Evolutionary conservation across 1,140 invertebrate genomes (phyloP).

Genomic region (Bombus difficillimus): DNA sequence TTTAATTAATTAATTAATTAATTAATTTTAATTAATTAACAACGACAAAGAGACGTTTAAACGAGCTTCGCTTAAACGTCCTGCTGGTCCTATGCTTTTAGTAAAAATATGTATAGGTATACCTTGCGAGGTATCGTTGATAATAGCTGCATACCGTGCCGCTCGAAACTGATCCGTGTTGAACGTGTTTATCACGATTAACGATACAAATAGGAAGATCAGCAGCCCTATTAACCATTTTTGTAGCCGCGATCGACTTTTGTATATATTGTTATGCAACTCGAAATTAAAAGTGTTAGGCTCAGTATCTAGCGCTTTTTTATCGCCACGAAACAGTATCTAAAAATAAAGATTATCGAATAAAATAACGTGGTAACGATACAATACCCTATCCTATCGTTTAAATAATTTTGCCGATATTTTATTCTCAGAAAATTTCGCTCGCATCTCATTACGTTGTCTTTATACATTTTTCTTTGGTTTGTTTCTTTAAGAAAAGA

Average conservation of each 20-base stretch:
- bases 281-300: conserved; percentile 11
- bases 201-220: conserved; percentile 70
- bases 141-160: conserved; percentile 56
- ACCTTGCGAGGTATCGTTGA: conserved; percentile 65
- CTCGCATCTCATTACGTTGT: too few species aligned
- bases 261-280: conserved; percentile 48
- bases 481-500: too few species aligned
- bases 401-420: not conserved
- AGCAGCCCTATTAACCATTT: conserved; percentile 75
- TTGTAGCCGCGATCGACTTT: conserved; percentile 62
- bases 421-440: too few species aligned
- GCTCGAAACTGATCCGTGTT: conserved; percentile 73
- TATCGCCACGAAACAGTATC: conserved; percentile 59
- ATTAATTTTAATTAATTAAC: too few species aligned
- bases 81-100: too few species aligned
- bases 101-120: conserved; percentile 15
- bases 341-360: conserved; percentile 3
- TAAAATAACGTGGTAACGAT: too few species aligned
- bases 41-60: too few species aligned
- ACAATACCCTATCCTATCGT: too few species aligned
- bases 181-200: conserved; percentile 77
- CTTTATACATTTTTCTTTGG: too few species aligned
- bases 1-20: not conserved
- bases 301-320: conserved; percentile 46
- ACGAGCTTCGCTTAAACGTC: too few species aligned